Conservation (phyloP, 2,888 invertebrate species). For the Invenusta paracnida region DNA sequence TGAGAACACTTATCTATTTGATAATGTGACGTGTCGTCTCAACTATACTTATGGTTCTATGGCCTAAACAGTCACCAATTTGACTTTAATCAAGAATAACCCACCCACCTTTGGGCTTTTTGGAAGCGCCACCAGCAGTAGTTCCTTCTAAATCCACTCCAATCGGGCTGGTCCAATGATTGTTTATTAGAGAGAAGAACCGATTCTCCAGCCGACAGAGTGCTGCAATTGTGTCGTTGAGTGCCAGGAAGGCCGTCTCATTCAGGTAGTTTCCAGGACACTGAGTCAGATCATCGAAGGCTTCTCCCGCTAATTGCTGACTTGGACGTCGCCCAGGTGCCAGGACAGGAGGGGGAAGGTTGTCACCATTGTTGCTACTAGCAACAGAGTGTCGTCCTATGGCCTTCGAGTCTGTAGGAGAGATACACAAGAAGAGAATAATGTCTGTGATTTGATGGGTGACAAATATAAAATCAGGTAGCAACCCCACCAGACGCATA, state of each 20-base stretch:
- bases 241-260: background rate
- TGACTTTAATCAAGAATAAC: too few relatives aligned
- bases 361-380: background rate
- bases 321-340: background rate
- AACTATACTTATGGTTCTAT: too few relatives aligned
- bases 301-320: background rate
- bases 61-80: too few relatives aligned
- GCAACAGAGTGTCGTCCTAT: background rate
- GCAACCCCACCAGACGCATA: too few relatives aligned
- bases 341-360: background rate
- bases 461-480: background rate
- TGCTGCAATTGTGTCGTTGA: background rate
- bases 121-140: background rate
- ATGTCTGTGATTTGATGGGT: too few relatives aligned
- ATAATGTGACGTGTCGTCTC: too few relatives aligned
- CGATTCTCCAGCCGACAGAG: constrained; percentile 13
- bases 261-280: background rate
- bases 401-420: background rate
- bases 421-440: background rate
- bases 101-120: constrained; percentile 24
- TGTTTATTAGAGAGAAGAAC: constrained; percentile 7
- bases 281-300: background rate
- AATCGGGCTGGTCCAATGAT: constrained; percentile 16
- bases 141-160: constrained; percentile 28
- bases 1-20: too few relatives aligned